Evolutionary conservation across 1,140 invertebrate species (phyloP), one percentile per base, ranked within the genome.

Genomic region (Thalassaphorura encarpata): DNA sequence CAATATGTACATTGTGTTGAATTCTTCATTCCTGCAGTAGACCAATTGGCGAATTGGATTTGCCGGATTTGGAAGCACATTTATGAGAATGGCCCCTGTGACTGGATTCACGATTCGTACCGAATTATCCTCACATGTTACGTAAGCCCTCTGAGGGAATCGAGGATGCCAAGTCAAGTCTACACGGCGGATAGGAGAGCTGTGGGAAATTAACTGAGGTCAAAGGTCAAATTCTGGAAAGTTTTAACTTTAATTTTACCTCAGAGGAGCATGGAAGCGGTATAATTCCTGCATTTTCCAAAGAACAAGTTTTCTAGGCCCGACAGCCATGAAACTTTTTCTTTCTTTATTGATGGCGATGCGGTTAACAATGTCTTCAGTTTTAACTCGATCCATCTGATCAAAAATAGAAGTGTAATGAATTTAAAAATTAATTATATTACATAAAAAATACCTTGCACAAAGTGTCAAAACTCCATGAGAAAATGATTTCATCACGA

Each of bases 271-370:
- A 24, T 54, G 52, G 0, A 29, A 31, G 47, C 43, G 21, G 39
- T 50, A 55, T 16, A 59, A 16, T 8, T 41, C 51, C 11, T 64
- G 55, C 59, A 61, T 59, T 41, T 47, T 59, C 59, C 56, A 64
- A 1, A 64, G 11, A 5, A 56, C 46, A 1, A 64, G 43, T 52
- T 60, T 61, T 21, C 63, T 15, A 18, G 63, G 56, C n/a, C 63
- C 63, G 31, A 54, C 46, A n/a, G 55, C 45, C 60, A 64, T 56
- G 33, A 64, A 59, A 39, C 59, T 55, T 47, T 60, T 56, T 27
- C 42, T 48, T 0, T 21, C n/a, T 15, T 40, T 26, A 52, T 64
- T 64, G n/a, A 57, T 29, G 11, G 56, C 56, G 23, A 64, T 31
- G 21, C 52, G 19, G 18, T 61, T 54, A 2, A 60, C 52, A 36